These are phyloP conservation scores for Drosophila tanythrix DNA, from an alignment of 2,888 invertebrate species.

Conservation along the genomic window DNA sequence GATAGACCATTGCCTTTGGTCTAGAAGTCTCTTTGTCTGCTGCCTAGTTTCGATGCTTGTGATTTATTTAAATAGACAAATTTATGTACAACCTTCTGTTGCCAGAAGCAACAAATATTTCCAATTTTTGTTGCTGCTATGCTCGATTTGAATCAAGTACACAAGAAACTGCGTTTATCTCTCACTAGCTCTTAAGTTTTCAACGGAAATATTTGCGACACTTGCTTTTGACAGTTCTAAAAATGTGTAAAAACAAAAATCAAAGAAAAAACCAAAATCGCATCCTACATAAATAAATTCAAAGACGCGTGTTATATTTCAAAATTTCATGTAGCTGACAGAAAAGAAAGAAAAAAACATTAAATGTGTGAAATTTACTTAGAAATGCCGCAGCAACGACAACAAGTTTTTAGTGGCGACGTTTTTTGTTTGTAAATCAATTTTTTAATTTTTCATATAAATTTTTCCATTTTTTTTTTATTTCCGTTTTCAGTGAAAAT, in stretches of 20 bases:
- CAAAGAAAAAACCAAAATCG: neutral
- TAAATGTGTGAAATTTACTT: constrained; percentile 35
- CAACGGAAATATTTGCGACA: constrained; percentile 60
- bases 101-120: constrained; percentile 31
- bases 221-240: constrained; percentile 76
- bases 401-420: neutral
- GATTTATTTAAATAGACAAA: constrained; percentile 34
- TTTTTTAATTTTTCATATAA: neutral
- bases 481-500: constrained; percentile 68
- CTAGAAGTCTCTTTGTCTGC: neutral
- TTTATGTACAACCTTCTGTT: neutral
- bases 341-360: neutral
- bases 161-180: constrained; percentile 22
- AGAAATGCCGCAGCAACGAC: constrained; percentile 25
- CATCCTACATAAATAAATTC: constrained; percentile 38
- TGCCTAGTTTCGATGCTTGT: neutral
- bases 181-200: constrained; percentile 42
- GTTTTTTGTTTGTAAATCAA: neutral
- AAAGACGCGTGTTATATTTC: constrained; percentile 56
- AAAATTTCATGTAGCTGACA: constrained; percentile 25
- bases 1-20: neutral
- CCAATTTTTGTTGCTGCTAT: constrained; percentile 26
- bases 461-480: constrained; percentile 5
- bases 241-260: constrained; percentile 63
- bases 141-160: constrained; percentile 32